Evolutionary conservation across 1,140 invertebrate genomes (phyloP), one percentile per base, ranked within the genome.

Genomic region (Nasonia longicornis): DNA sequence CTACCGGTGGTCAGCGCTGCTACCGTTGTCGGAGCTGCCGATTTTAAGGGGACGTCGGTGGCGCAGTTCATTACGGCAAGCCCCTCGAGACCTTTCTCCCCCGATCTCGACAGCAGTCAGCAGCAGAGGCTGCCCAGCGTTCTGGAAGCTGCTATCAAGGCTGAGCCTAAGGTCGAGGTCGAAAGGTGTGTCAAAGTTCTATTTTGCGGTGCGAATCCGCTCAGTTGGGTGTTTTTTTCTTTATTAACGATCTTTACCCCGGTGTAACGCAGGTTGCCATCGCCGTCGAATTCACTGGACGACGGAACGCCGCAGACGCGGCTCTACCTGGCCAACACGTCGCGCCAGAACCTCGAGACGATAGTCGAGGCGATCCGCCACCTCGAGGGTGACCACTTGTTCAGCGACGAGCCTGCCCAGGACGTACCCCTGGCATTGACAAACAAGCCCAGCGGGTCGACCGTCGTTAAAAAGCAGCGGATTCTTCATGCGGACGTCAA

Each of bases 321-420:
- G 42, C 87, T 95, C 11, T 96, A 95, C 85, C 89, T 95, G 72
- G 94, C 95, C 26, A 96, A 94, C 85, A 96, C 96, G 42, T 97
- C 96, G 70, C 93, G 97, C 63, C 96, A 98, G 87, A 99, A 98
- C 89, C 91, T 99, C 81, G 97, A 99, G 88, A 99, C 98, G 2
- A 99, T 99, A 82, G 97, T 99, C 11, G 98, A 99, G 88, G 98
- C 98, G 35, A 99, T 99, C 84, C 93, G 97, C 58, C 98, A 98
- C 87, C 91, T 99, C 79, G 98, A 99, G 89, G 98, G 98, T 10
- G 97, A 98, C 89, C 96, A 97, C 89, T 90, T 97, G 84, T 97
- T 97, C 88, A 93, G 93, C 83, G 95, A 96, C 85, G 95, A 95
- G 85, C 91, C 93, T 6, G 92, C 91, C 72, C 92, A 92, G 74